Conservation (phyloP, 2,888 invertebrate species). For the Limnephilus lunatus region DNA sequence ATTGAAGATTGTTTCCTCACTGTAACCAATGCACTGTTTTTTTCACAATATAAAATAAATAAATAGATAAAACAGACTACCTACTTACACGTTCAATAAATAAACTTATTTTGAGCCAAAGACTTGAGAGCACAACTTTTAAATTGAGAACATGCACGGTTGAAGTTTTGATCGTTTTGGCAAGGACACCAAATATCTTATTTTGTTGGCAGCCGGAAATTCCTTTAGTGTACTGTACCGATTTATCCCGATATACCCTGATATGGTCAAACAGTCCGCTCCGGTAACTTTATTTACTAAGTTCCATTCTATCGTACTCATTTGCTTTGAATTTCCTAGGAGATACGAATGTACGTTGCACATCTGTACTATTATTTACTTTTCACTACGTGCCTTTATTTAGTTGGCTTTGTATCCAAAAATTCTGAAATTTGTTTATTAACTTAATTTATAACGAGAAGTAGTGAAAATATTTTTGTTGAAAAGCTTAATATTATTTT, state of each 20-base stretch:
- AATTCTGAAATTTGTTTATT: background rate
- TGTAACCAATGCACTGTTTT: too few species aligned
- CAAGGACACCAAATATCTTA: constrained; percentile 36
- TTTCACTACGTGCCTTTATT: background rate
- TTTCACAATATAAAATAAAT: too few species aligned
- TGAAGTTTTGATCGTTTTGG: constrained; percentile 49
- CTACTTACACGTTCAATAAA: background rate
- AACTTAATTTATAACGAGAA: too few species aligned
- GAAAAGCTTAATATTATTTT: background rate
- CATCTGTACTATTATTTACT: background rate
- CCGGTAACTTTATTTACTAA: background rate
- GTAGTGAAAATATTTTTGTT: background rate
- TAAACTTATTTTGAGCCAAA: background rate
- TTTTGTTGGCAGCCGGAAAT: constrained; percentile 47
- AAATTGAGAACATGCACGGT: background rate
- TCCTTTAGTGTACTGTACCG: constrained; percentile 10
- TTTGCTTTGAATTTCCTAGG: background rate
- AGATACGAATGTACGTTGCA: background rate
- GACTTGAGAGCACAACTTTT: background rate
- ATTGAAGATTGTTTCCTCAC: too few species aligned
- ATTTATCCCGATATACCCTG: background rate
- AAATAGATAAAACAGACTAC: too few species aligned
- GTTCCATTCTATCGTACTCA: background rate
- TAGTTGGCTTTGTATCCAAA: background rate
- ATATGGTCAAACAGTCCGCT: background rate